Evolutionary conservation across 2,888 invertebrate genomes (phyloP).

Genomic region (Artemia sinica): DNA sequence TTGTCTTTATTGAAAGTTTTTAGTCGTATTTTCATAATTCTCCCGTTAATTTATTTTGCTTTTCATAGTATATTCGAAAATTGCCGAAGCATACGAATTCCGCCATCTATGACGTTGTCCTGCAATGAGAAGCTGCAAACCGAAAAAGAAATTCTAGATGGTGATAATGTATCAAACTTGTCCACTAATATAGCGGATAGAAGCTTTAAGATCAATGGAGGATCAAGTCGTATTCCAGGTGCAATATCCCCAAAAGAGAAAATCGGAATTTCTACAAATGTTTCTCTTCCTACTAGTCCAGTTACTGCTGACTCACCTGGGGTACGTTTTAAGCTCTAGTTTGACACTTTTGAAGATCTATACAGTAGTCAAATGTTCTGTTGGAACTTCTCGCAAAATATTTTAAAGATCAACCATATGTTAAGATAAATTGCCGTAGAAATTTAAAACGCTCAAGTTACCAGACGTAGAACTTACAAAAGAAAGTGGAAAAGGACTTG

Average conservation of each 20-base stretch:
- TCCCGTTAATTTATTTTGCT: no score
- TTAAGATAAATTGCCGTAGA: no score
- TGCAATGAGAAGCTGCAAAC: background rate
- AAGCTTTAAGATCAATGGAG: slow-evolving; percentile 1
- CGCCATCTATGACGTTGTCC: background rate
- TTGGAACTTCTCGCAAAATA: no score
- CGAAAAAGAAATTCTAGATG: background rate
- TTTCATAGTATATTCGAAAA: slow-evolving; percentile 1
- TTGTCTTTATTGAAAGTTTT: no score
- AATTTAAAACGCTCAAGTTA: no score
- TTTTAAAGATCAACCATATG: no score
- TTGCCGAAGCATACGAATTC: background rate
- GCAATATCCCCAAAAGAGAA: background rate
- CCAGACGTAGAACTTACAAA: no score
- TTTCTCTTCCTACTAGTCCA: slow-evolving; percentile 8
- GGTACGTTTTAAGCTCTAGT: background rate
- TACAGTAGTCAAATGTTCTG: no score
- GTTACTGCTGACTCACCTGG: background rate
- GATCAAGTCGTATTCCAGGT: background rate
- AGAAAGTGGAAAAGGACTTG: no score
- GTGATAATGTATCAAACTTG: background rate
- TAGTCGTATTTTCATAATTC: no score
- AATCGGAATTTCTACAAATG: background rate
- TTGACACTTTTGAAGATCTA: no score
- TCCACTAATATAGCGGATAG: background rate